phyloP scores from a whole-genome alignment of 2,888 invertebrate genomes.

The Napeogenes sylphis region DNA sequence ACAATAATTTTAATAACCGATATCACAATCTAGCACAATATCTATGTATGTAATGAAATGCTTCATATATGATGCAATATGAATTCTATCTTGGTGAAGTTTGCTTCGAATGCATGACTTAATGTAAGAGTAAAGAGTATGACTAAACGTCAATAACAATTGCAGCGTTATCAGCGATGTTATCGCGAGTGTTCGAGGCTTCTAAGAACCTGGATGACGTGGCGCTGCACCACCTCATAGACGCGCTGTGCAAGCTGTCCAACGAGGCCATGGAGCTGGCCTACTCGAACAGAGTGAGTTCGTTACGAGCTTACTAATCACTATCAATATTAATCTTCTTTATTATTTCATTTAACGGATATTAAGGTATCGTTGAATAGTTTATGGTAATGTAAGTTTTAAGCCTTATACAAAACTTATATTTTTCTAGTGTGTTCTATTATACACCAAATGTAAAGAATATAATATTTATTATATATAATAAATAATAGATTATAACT shows the following conservation, averaged over 20 bases:
- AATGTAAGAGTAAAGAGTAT: background rate
- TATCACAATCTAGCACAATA: constrained; percentile 6
- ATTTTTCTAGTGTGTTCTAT: no score
- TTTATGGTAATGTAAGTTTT: no score
- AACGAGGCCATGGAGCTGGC: constrained; percentile 98
- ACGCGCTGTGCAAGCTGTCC: constrained; percentile 96
- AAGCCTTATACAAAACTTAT: no score
- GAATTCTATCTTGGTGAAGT: background rate
- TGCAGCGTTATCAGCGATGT: constrained; percentile 88
- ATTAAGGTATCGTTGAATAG: background rate
- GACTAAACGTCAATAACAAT: constrained; percentile 14
- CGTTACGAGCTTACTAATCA: background rate
- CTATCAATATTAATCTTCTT: background rate
- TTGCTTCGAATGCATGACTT: constrained; percentile 1
- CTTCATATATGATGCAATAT: background rate
- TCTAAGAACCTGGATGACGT: constrained; percentile 96
- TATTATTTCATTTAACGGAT: background rate
- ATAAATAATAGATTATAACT: no score
- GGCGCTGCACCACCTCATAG: constrained; percentile 95
- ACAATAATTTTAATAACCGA: background rate
- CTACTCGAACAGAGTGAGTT: constrained; percentile 90
- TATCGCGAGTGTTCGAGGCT: constrained; percentile 95
- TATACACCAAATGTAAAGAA: no score
- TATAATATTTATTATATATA: no score
- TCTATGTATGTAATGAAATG: constrained; percentile 7